phyloP scores from a whole-genome alignment of 2,888 invertebrate genomes.

The Trichopria drosophilae region DNA sequence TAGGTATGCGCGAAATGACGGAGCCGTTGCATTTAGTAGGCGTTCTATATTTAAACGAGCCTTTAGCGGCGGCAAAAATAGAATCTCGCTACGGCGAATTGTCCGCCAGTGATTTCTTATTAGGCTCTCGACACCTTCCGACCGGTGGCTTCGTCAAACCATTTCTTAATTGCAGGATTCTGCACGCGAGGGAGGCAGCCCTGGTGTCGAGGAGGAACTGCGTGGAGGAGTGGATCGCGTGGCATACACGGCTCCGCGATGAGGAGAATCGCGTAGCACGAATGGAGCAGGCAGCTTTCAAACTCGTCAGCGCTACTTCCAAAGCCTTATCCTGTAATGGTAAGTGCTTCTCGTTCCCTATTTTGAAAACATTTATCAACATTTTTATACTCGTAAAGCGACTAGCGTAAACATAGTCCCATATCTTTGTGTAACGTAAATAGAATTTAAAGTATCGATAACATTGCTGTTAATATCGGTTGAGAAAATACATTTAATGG shows the following conservation, averaged over 20 bases:
- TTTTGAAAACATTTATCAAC: constrained; percentile 18
- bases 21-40: not conserved
- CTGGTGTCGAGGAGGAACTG: constrained; percentile 54
- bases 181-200: constrained; percentile 55
- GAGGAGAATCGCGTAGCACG: constrained; percentile 55
- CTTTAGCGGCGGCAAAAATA: no score
- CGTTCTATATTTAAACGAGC: no score
- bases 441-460: no score
- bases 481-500: no score
- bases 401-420: no score
- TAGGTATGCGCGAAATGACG: no score
- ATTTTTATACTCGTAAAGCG: no score
- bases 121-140: no score
- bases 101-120: not conserved
- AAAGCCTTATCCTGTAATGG: constrained; percentile 53
- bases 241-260: constrained; percentile 54
- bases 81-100: not conserved
- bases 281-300: constrained; percentile 55
- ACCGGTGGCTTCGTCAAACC: no score
- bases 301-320: constrained; percentile 53
- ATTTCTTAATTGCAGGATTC: constrained; percentile 51
- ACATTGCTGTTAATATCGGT: no score
- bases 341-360: constrained; percentile 28
- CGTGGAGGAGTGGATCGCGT: constrained; percentile 57
- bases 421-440: no score